phyloP scores from a whole-genome alignment of 1,140 invertebrate species.

The Oedothorax gibbosus region DNA sequence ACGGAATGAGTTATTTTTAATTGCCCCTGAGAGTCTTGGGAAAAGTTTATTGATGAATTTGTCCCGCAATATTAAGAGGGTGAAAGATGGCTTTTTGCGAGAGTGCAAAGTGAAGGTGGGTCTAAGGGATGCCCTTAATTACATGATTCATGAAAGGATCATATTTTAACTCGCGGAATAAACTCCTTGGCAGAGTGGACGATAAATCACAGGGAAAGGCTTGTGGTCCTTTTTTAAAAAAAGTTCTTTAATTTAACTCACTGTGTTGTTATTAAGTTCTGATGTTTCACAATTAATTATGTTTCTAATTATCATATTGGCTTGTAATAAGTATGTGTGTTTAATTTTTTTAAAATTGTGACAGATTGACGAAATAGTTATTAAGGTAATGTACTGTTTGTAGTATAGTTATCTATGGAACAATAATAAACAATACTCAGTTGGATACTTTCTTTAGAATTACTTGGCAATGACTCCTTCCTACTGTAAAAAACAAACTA shows the following conservation, averaged over 20 bases:
- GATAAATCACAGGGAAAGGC: constrained; percentile 31
- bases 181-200: constrained; percentile 26
- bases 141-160: constrained; percentile 52
- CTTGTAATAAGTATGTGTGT: too few species aligned
- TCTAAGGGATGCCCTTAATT: constrained; percentile 52
- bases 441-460: too few species aligned
- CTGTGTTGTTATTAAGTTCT: too few species aligned
- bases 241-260: not conserved
- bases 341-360: too few species aligned
- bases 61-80: constrained; percentile 49
- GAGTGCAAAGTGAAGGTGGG: constrained; percentile 28
- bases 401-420: too few species aligned
- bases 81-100: constrained; percentile 58
- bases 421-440: too few species aligned
- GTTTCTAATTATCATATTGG: too few species aligned
- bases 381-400: too few species aligned
- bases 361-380: too few species aligned
- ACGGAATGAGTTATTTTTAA: constrained; percentile 60
- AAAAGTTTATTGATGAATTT: constrained; percentile 59
- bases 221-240: not conserved
- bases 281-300: too few species aligned
- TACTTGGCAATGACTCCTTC: too few species aligned
- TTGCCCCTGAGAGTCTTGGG: constrained; percentile 15
- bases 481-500: too few species aligned
- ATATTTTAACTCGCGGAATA: constrained; percentile 60